These are phyloP conservation scores for Drosophila orena DNA, from an alignment of 1,140 invertebrate species.

Conservation along the genomic window DNA sequence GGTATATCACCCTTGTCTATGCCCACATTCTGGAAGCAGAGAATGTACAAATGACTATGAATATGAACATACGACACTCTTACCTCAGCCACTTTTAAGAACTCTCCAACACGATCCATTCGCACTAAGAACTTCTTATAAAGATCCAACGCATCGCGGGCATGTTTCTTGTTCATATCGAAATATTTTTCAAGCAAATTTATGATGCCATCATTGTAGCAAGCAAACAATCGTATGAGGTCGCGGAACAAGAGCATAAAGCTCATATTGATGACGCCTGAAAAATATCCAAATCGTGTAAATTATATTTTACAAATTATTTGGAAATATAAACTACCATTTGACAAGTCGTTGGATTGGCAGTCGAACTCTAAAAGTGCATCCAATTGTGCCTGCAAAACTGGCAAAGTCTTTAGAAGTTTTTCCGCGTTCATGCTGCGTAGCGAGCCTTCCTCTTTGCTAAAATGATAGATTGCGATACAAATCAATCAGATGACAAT, in stretches of 20 bases:
- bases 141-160: slow-evolving; percentile 98
- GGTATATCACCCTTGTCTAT: slow-evolving; percentile 99
- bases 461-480: slow-evolving; percentile 25
- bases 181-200: slow-evolving; percentile 99
- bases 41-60: not conserved
- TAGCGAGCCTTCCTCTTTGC: slow-evolving; percentile 97
- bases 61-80: slow-evolving; percentile 22
- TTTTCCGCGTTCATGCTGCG: slow-evolving; percentile 99
- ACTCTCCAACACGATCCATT: slow-evolving; percentile 99
- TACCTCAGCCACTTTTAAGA: slow-evolving; percentile 98
- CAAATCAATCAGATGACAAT: slow-evolving; percentile 11
- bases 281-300: not conserved
- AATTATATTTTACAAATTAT: not conserved
- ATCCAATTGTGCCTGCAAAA: slow-evolving; percentile 97
- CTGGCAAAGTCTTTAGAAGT: slow-evolving; percentile 97
- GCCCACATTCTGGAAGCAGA: slow-evolving; percentile 92
- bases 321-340: slow-evolving; percentile 87
- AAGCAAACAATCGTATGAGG: slow-evolving; percentile 99
- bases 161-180: slow-evolving; percentile 99
- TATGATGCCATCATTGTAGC: slow-evolving; percentile 99
- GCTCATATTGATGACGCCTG: slow-evolving; percentile 96
- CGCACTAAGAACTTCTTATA: slow-evolving; percentile 99
- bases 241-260: slow-evolving; percentile 99
- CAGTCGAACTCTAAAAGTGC: slow-evolving; percentile 98
- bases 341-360: slow-evolving; percentile 97